phyloP scores from a whole-genome alignment of 2,113 vertebrate species.

The Syngnathus floridae region DNA sequence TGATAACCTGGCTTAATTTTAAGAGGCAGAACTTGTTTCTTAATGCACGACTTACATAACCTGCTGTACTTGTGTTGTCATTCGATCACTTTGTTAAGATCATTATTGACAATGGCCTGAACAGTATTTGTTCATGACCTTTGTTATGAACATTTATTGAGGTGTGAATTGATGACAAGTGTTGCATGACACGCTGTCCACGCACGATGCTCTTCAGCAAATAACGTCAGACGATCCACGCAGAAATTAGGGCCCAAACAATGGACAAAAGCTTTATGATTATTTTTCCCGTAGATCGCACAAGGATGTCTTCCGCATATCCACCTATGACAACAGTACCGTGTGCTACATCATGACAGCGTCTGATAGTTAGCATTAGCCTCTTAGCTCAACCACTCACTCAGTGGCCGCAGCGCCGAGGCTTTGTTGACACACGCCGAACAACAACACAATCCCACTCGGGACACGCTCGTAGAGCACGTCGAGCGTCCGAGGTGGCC shows the following conservation, averaged over 20 bases:
- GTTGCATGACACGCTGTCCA: slow-evolving; percentile 28
- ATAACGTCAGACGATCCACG: neutral
- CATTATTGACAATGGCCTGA: neutral
- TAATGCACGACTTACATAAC: neutral
- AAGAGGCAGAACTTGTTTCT: slow-evolving; percentile 1
- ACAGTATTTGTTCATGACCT: neutral
- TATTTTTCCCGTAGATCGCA: neutral
- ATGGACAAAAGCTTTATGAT: neutral
- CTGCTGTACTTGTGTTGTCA: neutral
- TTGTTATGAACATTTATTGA: neutral
- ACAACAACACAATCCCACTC: neutral
- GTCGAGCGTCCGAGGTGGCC: neutral
- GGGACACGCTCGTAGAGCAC: rapidly evolving
- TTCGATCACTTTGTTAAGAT: neutral
- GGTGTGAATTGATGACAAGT: slow-evolving; percentile 6
- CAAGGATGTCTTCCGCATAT: slow-evolving; percentile 46
- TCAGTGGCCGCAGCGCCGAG: slow-evolving; percentile 29
- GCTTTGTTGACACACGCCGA: slow-evolving; percentile 44
- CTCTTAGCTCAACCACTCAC: slow-evolving; percentile 30
- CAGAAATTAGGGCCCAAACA: neutral
- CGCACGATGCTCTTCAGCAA: slow-evolving; percentile 38
- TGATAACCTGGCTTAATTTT: slow-evolving; percentile 11
- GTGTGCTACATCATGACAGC: slow-evolving; percentile 50
- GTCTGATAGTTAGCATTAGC: slow-evolving; percentile 49
- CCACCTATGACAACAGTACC: slow-evolving; percentile 35